phyloP scores from a whole-genome alignment of 2,888 invertebrate genomes.

The Siphonodentalium dalli region DNA sequence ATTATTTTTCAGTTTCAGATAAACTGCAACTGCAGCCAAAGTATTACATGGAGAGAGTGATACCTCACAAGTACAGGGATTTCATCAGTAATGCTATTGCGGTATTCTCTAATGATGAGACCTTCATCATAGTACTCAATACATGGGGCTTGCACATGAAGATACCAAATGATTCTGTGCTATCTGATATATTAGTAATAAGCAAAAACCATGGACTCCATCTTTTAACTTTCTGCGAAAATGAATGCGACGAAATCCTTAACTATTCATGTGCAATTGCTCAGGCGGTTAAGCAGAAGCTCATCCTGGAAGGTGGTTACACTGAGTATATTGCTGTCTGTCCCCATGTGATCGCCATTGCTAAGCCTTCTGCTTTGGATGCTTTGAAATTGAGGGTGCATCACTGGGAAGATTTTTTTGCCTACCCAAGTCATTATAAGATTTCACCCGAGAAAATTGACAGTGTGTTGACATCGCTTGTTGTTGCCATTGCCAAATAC shows the following conservation, averaged over 20 bases:
- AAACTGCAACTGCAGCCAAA: slow-evolving; percentile 34
- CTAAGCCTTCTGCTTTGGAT: neutral
- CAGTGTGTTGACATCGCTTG: slow-evolving; percentile 36
- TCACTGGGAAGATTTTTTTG: slow-evolving; percentile 24
- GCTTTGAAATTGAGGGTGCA: slow-evolving; percentile 1
- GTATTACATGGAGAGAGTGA: slow-evolving; percentile 34
- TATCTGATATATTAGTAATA: slow-evolving; percentile 36
- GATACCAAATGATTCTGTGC: slow-evolving; percentile 18
- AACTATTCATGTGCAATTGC: slow-evolving; percentile 32
- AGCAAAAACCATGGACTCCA: slow-evolving; percentile 37
- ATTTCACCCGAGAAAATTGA: slow-evolving; percentile 32
- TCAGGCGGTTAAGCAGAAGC: slow-evolving; percentile 31
- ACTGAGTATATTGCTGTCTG: slow-evolving; percentile 38
- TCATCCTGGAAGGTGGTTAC: slow-evolving; percentile 45
- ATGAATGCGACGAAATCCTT: slow-evolving; percentile 15
- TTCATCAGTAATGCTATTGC: slow-evolving; percentile 19
- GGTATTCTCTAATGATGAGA: slow-evolving; percentile 16
- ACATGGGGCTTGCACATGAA: slow-evolving; percentile 42
- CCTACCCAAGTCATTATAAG: slow-evolving; percentile 43
- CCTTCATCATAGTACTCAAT: slow-evolving; percentile 35
- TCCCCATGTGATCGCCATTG: slow-evolving; percentile 32
- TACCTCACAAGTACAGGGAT: slow-evolving; percentile 20
- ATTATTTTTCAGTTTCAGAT: slow-evolving; percentile 18
- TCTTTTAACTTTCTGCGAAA: slow-evolving; percentile 34
- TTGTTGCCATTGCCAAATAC: slow-evolving; percentile 43